These are phyloP conservation scores for Sthenelais limicola DNA, from an alignment of 2,888 invertebrate genomes.

Conservation along the genomic window DNA sequence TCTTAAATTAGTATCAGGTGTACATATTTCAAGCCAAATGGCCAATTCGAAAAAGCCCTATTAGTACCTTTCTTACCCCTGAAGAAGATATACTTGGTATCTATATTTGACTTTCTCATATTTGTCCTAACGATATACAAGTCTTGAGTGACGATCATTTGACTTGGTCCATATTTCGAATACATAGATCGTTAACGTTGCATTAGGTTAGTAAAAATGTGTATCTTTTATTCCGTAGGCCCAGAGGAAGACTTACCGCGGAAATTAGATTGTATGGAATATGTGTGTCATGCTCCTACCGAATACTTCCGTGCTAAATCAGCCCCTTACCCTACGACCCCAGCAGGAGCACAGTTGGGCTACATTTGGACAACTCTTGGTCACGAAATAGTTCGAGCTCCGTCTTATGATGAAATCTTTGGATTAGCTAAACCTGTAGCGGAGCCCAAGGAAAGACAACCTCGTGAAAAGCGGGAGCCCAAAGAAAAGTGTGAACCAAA, in stretches of 20 bases:
- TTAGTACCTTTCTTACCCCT: too few relatives aligned
- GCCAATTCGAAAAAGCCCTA: too few relatives aligned
- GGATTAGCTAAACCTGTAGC: constrained; percentile 31
- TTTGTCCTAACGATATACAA: too few relatives aligned
- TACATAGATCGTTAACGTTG: too few relatives aligned
- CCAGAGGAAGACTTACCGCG: constrained; percentile 92
- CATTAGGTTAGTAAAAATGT: too few relatives aligned
- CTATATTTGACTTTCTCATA: too few relatives aligned
- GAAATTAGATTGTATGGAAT: constrained; percentile 88
- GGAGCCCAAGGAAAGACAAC: constrained; percentile 8
- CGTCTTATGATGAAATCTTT: constrained; percentile 65
- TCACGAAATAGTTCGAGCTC: constrained; percentile 62
- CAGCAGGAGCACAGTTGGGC: constrained; percentile 64
- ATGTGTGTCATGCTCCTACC: constrained; percentile 93
- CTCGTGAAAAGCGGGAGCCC: constrained; percentile 3
- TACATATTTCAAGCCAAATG: too few relatives aligned
- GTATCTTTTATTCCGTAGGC: constrained; percentile 76
- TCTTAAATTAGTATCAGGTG: too few relatives aligned
- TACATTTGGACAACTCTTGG: constrained; percentile 69
- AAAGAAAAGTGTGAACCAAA: constrained; percentile 13
- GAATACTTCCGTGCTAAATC: constrained; percentile 84
- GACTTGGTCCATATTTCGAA: too few relatives aligned
- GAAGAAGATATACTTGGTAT: too few relatives aligned
- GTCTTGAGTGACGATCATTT: too few relatives aligned
- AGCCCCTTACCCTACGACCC: constrained; percentile 80